Conservation (phyloP, 2,113 vertebrate genomes). For the Sminthopsis crassicaudata region DNA sequence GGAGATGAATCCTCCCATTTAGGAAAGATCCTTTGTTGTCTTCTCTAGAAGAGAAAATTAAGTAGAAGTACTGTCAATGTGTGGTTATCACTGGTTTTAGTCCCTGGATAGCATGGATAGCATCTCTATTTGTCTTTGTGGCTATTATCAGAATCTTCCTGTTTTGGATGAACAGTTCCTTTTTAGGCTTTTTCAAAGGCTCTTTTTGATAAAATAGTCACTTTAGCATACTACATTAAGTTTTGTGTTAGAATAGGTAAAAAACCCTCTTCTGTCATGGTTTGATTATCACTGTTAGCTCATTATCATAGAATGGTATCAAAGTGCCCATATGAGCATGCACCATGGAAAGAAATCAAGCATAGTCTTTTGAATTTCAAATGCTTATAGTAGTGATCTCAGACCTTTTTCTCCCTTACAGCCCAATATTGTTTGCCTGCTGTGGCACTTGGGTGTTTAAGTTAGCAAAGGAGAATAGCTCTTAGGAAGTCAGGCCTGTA, state of each 20-base stretch:
- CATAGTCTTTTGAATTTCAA: neutral
- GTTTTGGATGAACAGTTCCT: constrained; percentile 26
- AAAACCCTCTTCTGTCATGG: constrained; percentile 42
- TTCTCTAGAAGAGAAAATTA: constrained; percentile 63
- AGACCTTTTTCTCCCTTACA: neutral
- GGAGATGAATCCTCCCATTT: constrained; percentile 51
- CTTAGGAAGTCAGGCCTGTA: neutral
- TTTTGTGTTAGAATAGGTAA: constrained; percentile 44
- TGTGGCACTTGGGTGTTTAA: neutral
- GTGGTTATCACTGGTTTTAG: constrained; percentile 52
- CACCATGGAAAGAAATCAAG: neutral
- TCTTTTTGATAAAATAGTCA: constrained; percentile 63
- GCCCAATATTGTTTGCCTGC: neutral
- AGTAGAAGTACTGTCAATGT: constrained; percentile 39
- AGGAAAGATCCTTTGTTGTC: constrained; percentile 33
- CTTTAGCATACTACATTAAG: constrained; percentile 21
- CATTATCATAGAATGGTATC: neutral
- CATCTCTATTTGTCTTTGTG: constrained; percentile 52
- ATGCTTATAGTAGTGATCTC: neutral
- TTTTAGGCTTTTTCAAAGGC: constrained; percentile 48
- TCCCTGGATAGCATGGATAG: constrained; percentile 46
- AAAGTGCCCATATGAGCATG: neutral
- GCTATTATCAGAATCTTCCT: constrained; percentile 69
- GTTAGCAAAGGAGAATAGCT: neutral
- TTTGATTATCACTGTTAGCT: neutral